A percentile compares a stretch with the other conserved stretches of the same genome.
Conservation (phyloP, 2,113 vertebrate species). For the Mungos mungo region DNA sequence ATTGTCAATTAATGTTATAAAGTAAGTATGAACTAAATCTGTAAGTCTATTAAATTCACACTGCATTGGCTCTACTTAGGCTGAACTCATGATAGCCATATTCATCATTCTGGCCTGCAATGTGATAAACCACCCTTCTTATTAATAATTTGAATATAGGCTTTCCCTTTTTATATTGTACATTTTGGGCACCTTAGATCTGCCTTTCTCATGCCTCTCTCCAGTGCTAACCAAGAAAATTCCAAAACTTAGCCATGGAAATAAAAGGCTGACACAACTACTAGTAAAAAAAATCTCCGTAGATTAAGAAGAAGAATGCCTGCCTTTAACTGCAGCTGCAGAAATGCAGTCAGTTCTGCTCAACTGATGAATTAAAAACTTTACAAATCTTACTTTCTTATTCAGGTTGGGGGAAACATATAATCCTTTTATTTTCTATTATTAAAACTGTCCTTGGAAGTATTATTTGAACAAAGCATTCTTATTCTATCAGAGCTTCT, state of each 20-base stretch:
- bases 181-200: not conserved
- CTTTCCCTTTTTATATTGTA: not conserved
- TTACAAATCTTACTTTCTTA: not conserved
- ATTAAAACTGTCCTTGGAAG: not conserved
- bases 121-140: not conserved
- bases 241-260: not conserved
- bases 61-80: not conserved
- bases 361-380: not conserved
- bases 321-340: not conserved
- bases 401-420: not conserved
- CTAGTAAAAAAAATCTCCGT: not conserved
- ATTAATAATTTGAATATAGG: not conserved
- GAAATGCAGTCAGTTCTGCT: not conserved
- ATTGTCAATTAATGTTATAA: not conserved
- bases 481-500: not conserved
- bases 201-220: not conserved
- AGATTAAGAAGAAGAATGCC: not conserved
- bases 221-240: not conserved
- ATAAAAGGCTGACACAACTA: not conserved
- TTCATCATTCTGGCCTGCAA: not conserved
- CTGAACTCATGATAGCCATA: not conserved
- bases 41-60: not conserved
- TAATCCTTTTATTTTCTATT: conserved; percentile 8
- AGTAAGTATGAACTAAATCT: not conserved
- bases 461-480: not conserved